Conservation (phyloP, 2,888 invertebrate species). For the Tenodera sinensis region DNA sequence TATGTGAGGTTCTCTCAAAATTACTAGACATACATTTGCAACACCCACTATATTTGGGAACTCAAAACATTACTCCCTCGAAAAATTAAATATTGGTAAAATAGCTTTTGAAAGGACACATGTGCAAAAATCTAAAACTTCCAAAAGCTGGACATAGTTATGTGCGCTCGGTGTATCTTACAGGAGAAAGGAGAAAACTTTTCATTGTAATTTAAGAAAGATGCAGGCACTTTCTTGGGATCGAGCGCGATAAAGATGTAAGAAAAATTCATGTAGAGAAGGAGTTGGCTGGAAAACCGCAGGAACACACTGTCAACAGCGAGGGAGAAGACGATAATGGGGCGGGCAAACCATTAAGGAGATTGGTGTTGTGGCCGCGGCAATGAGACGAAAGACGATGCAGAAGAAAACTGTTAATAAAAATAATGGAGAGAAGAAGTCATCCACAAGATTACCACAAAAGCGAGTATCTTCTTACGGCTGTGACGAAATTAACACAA, state of each 20-base stretch:
- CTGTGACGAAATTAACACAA: slow-evolving; percentile 12
- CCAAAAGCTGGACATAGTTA: too few species aligned
- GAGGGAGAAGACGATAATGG: neutral
- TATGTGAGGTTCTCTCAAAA: too few species aligned
- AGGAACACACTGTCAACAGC: neutral
- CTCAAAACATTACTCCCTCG: too few species aligned
- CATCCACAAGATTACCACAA: neutral
- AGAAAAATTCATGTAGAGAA: neutral
- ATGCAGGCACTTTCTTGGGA: neutral
- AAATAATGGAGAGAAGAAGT: neutral
- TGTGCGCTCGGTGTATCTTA: too few species aligned
- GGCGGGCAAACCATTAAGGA: neutral
- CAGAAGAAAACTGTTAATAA: neutral
- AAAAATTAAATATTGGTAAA: too few species aligned
- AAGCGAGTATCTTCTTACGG: neutral
- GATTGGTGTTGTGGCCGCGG: neutral
- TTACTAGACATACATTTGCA: too few species aligned
- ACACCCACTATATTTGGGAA: too few species aligned
- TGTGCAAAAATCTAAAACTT: too few species aligned
- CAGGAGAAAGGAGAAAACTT: too few species aligned
- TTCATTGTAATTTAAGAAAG: too few species aligned
- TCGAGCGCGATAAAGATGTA: neutral
- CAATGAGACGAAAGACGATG: neutral
- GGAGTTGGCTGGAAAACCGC: neutral
- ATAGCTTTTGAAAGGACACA: too few species aligned